Evolutionary conservation across 1,140 invertebrate genomes (phyloP).

Genomic region (Batillaria attramentaria): DNA sequence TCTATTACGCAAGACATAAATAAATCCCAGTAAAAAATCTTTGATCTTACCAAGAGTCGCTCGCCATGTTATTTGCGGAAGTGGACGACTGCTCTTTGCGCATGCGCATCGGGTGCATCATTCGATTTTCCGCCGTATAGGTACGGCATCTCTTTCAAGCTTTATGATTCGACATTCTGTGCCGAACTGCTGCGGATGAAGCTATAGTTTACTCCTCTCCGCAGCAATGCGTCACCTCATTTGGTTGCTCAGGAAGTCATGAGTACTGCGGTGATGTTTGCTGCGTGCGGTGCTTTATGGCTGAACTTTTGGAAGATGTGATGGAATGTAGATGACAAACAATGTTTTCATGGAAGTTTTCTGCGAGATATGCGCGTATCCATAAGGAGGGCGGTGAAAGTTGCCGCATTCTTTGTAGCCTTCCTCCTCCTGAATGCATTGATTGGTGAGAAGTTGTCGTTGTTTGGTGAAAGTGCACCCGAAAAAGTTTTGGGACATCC

Average conservation of each 20-base stretch:
- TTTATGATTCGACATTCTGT: no score
- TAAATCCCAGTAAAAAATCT: background rate
- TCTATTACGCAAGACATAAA: no score
- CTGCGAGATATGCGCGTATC: constrained; percentile 42
- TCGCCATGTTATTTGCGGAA: constrained; percentile 52
- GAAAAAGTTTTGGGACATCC: constrained; percentile 33
- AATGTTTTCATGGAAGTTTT: constrained; percentile 33
- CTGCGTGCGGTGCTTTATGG: no score
- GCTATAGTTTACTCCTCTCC: no score
- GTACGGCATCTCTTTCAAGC: no score
- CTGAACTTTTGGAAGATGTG: constrained; percentile 6
- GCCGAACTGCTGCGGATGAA: no score
- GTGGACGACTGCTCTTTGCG: constrained; percentile 36
- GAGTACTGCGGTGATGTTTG: no score
- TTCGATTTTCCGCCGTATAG: background rate
- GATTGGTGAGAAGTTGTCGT: constrained; percentile 27
- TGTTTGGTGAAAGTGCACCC: background rate
- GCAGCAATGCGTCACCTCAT: no score
- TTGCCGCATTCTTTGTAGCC: constrained; percentile 23
- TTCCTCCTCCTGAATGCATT: constrained; percentile 25
- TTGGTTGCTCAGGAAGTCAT: no score
- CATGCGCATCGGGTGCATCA: constrained; percentile 21
- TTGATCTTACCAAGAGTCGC: constrained; percentile 51
- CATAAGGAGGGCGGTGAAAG: constrained; percentile 41
- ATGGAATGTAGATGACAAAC: constrained; percentile 22